A percentile compares a stretch with the other conserved stretches of the same genome.
phyloP scores from a whole-genome alignment of 2,888 invertebrate genomes.

The Lepidocyrtoides sp. region DNA sequence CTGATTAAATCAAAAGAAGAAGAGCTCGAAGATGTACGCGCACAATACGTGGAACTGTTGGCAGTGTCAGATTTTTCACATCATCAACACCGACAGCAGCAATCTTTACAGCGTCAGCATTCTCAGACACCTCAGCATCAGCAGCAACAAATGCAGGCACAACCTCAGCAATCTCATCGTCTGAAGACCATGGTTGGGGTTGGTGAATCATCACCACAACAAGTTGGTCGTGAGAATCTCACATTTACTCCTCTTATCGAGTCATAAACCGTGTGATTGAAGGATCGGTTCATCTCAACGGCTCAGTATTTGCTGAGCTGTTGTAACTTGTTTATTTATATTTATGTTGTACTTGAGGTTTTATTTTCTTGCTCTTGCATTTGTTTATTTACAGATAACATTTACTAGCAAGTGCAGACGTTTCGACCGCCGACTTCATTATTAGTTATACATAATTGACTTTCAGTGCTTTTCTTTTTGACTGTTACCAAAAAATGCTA shows the following conservation, averaged over 20 bases:
- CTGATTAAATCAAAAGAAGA: constrained; percentile 94
- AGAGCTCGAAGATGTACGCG: constrained; percentile 96
- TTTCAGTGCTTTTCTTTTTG: constrained; percentile 28
- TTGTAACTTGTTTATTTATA: no score
- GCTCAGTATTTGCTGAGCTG: constrained; percentile 14
- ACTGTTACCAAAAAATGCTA: constrained; percentile 63
- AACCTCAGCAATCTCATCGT: constrained; percentile 78
- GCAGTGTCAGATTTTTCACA: constrained; percentile 89
- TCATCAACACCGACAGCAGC: constrained; percentile 81
- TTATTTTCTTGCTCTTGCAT: constrained; percentile 53
- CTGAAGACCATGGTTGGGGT: constrained; percentile 79
- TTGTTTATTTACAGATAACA: background rate
- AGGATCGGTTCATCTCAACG: constrained; percentile 74
- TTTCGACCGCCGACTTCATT: constrained; percentile 17
- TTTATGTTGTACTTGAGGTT: constrained; percentile 5
- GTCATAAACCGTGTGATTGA: constrained; percentile 80
- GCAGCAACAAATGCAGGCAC: constrained; percentile 71
- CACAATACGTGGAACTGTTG: constrained; percentile 96
- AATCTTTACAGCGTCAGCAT: constrained; percentile 66
- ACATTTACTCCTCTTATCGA: constrained; percentile 85
- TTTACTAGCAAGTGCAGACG: constrained; percentile 5
- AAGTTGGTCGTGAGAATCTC: constrained; percentile 83
- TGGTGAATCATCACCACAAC: constrained; percentile 80
- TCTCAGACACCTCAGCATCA: constrained; percentile 74
- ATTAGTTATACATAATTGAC: background rate